These are phyloP conservation scores for Limosa lapponica DNA, from an alignment of 2,797 vertebrate species.

Conservation along the genomic window DNA sequence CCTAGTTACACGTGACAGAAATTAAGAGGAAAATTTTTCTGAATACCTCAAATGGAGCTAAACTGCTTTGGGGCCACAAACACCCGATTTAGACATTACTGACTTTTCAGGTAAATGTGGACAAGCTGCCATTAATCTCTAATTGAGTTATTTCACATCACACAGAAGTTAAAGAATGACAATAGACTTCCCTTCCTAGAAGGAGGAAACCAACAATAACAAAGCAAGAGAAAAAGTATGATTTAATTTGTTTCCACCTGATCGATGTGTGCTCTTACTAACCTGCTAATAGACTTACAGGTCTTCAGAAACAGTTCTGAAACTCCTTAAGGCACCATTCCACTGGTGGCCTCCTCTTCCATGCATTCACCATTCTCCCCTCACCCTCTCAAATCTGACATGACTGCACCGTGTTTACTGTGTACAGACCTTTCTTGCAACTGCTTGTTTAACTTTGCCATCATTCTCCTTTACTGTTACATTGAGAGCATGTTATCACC, in stretches of 20 bases:
- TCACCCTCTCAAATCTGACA: background rate
- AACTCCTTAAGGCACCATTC: accelerated
- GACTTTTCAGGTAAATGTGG: background rate
- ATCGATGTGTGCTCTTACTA: background rate
- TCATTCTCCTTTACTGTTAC: background rate
- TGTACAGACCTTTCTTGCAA: background rate
- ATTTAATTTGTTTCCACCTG: background rate
- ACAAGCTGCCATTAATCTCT: background rate
- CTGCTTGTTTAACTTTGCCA: background rate
- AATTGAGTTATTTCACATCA: background rate
- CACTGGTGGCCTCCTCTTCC: background rate
- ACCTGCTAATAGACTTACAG: background rate
- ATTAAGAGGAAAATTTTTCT: background rate
- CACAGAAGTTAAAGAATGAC: background rate
- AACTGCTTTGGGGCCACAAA: background rate
- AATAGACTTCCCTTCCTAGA: background rate
- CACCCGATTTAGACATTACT: background rate
- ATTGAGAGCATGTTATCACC: background rate
- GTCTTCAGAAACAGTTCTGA: background rate
- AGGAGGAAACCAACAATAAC: background rate
- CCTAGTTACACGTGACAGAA: background rate
- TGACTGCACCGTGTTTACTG: background rate
- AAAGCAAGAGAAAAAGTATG: background rate
- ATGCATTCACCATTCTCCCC: background rate
- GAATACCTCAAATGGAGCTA: background rate